These are phyloP conservation scores for Phalacrocorax aristotelis DNA, from an alignment of 2,113 vertebrate species.

Conservation along the genomic window DNA sequence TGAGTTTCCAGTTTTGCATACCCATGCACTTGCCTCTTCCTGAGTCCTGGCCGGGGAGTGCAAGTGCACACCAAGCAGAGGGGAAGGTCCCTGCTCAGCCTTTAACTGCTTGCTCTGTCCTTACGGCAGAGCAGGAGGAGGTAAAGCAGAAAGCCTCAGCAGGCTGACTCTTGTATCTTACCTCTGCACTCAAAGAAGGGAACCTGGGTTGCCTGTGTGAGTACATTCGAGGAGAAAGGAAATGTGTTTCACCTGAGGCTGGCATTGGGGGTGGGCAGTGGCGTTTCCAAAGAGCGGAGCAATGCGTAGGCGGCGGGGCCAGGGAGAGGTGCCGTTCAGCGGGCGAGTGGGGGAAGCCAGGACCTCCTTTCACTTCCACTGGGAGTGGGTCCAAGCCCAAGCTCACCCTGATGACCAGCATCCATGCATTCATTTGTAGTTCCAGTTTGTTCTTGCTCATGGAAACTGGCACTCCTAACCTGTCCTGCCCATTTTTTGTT, in stretches of 20 bases:
- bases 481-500: neutral
- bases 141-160: neutral
- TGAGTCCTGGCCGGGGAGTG: neutral
- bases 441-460: neutral
- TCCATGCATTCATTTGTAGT: neutral
- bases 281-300: neutral
- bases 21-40: neutral
- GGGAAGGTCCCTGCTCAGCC: neutral
- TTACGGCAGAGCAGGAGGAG: neutral
- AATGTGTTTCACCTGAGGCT: neutral
- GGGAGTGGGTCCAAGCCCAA: neutral
- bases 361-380: neutral
- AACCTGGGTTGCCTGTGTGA: fast-evolving
- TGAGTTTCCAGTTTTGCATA: neutral
- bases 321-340: neutral
- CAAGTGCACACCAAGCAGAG: neutral
- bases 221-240: neutral
- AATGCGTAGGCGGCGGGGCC: no score
- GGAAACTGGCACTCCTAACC: neutral
- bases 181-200: neutral
- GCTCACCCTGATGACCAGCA: neutral
- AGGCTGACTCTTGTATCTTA: neutral
- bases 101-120: neutral
- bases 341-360: neutral
- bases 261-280: neutral